A percentile compares a stretch with the other conserved stretches of the same genome.
These are phyloP conservation scores for Lonchura striata DNA, from an alignment of 2,113 vertebrate species.

Conservation along the genomic window DNA sequence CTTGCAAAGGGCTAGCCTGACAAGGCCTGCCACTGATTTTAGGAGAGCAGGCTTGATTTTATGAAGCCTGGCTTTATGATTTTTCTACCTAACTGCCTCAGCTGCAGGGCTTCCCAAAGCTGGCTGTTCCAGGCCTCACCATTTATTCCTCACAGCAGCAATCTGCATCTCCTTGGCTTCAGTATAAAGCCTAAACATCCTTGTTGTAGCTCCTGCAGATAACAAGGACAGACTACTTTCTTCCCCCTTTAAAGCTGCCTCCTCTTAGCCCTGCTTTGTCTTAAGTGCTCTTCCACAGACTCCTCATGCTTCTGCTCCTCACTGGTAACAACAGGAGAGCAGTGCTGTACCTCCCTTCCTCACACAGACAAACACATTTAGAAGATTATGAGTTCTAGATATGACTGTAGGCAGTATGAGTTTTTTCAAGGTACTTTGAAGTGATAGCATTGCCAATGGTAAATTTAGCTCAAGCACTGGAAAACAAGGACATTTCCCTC, in stretches of 20 bases:
- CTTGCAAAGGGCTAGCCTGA: background rate
- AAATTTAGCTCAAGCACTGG: background rate
- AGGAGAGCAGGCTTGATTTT: background rate
- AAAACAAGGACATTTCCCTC: background rate
- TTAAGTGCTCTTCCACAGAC: background rate
- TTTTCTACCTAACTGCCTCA: background rate
- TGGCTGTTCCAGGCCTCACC: background rate
- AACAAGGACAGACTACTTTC: background rate
- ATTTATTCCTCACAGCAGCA: background rate
- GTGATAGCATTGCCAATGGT: background rate
- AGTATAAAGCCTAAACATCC: background rate
- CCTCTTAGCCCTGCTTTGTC: background rate
- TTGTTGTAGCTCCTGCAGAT: background rate
- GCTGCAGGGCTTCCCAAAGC: background rate
- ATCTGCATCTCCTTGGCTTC: background rate
- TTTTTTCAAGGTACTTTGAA: background rate
- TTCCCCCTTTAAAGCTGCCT: background rate
- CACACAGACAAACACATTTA: background rate
- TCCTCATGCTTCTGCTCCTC: background rate
- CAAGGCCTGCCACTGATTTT: background rate
- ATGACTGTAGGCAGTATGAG: background rate
- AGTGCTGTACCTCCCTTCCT: background rate
- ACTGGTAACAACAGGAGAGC: accelerated
- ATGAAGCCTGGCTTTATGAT: background rate
- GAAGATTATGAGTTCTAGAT: background rate